Conservation (phyloP, 2,888 invertebrate species). For the Tetrapedia diversipes region DNA sequence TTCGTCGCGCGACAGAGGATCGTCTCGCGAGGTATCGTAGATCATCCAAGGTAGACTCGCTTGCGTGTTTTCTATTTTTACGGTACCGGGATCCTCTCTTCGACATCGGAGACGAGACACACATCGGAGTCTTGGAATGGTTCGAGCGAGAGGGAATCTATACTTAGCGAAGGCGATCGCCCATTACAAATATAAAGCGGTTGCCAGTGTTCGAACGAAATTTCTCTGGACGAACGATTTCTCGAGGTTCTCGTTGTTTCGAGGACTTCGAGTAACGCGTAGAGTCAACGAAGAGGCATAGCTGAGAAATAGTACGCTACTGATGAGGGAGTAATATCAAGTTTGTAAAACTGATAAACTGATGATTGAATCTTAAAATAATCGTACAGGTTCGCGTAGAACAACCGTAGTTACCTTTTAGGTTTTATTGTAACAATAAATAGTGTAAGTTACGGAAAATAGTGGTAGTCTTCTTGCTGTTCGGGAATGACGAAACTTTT, state of each 20-base stretch:
- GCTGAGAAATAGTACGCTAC: no score
- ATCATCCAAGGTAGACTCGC: slow-evolving; percentile 38
- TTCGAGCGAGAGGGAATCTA: slow-evolving; percentile 64
- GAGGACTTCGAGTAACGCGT: background rate
- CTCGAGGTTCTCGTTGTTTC: background rate
- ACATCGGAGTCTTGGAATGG: slow-evolving; percentile 68
- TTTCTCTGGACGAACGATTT: slow-evolving; percentile 8
- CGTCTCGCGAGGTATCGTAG: slow-evolving; percentile 29
- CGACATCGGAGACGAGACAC: slow-evolving; percentile 69
- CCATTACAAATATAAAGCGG: slow-evolving; percentile 63
- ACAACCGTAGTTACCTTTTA: no score
- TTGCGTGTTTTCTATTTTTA: slow-evolving; percentile 67
- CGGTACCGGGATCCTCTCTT: slow-evolving; percentile 56
- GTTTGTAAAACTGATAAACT: no score
- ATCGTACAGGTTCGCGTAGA: no score
- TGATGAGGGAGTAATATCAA: no score
- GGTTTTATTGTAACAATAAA: no score
- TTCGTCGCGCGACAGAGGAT: background rate
- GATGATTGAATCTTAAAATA: no score
- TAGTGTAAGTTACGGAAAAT: no score
- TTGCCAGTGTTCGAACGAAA: slow-evolving; percentile 32
- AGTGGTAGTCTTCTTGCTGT: no score
- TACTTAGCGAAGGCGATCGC: slow-evolving; percentile 67
- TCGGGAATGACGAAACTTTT: no score
- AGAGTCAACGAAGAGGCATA: no score